Evolutionary conservation across 2,888 invertebrate genomes (phyloP).

Genomic region (Tetropium fuscum): DNA sequence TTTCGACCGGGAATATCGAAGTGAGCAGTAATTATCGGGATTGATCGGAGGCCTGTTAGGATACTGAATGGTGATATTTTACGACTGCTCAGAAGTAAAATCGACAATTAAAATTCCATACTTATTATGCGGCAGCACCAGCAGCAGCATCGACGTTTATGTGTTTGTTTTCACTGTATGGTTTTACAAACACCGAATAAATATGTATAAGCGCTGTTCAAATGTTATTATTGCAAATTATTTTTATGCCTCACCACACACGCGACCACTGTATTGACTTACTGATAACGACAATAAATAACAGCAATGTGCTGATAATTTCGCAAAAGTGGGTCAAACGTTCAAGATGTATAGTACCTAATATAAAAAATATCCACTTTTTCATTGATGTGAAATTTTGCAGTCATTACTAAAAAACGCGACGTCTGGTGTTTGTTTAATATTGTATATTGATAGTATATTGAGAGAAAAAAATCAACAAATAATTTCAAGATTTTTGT

Average conservation of each 20-base stretch:
- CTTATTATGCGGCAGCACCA: background rate
- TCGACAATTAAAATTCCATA: constrained; percentile 17
- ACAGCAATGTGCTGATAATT: too few relatives aligned
- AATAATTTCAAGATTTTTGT: too few relatives aligned
- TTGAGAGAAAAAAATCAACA: too few relatives aligned
- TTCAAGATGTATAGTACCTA: too few relatives aligned
- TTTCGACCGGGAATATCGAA: constrained; percentile 14
- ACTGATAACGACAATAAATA: background rate
- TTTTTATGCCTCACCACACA: constrained; percentile 2
- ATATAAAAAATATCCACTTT: too few relatives aligned
- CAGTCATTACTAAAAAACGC: too few relatives aligned
- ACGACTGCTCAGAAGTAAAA: constrained; percentile 5
- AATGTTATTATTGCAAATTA: background rate
- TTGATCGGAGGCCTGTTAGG: constrained; percentile 5
- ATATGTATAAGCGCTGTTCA: constrained; percentile 3
- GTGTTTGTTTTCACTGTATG: constrained; percentile 13
- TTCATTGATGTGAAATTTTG: too few relatives aligned
- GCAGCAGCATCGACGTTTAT: background rate
- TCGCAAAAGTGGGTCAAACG: too few relatives aligned
- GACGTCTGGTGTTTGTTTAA: too few relatives aligned
- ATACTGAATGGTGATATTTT: constrained; percentile 16
- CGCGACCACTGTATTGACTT: constrained; percentile 11
- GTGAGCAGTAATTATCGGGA: constrained; percentile 15
- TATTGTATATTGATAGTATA: too few relatives aligned
- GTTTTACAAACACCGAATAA: constrained; percentile 15